Evolutionary conservation across 2,888 invertebrate species (phyloP).

Genomic region (Alsophila aescularia): DNA sequence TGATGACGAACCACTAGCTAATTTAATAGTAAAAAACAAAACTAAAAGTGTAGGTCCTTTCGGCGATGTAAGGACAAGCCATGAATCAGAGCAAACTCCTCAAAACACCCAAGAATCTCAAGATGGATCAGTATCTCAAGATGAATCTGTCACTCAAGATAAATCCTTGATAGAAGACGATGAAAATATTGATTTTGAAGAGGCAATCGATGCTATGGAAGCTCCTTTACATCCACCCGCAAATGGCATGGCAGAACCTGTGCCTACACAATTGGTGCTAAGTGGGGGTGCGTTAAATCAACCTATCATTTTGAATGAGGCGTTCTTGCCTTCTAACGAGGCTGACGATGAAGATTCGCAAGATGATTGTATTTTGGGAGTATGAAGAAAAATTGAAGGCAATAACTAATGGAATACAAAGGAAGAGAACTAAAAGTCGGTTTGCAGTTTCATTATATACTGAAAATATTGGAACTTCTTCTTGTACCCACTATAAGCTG

Average conservation of each 20-base stretch:
- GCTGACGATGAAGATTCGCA: slow-evolving; percentile 35
- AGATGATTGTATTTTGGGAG: slow-evolving; percentile 53
- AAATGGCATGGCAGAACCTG: not conserved
- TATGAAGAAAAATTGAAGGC: slow-evolving; percentile 33
- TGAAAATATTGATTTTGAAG: slow-evolving; percentile 11
- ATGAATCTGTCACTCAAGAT: slow-evolving; percentile 2
- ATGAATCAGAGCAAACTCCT: not conserved
- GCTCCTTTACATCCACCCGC: not conserved
- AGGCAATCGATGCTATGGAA: slow-evolving; percentile 9
- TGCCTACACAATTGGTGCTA: slow-evolving; percentile 26
- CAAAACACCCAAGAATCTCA: not conserved
- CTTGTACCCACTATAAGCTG: too few species aligned
- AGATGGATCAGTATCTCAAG: not conserved
- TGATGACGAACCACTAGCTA: slow-evolving; percentile 71
- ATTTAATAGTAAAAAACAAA: slow-evolving; percentile 45
- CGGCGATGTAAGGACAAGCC: not conserved
- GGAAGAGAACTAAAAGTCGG: too few species aligned
- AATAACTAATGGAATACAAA: too few species aligned
- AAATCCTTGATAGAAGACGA: not conserved
- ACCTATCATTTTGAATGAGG: slow-evolving; percentile 10
- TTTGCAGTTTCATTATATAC: too few species aligned
- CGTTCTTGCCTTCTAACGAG: not conserved
- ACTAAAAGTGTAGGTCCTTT: slow-evolving; percentile 38
- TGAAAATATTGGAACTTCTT: too few species aligned
- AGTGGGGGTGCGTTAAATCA: slow-evolving; percentile 22